A percentile compares a stretch with the other conserved stretches of the same genome.
Conservation (phyloP, 2,113 vertebrate species). For the Nanorana parkeri region DNA sequence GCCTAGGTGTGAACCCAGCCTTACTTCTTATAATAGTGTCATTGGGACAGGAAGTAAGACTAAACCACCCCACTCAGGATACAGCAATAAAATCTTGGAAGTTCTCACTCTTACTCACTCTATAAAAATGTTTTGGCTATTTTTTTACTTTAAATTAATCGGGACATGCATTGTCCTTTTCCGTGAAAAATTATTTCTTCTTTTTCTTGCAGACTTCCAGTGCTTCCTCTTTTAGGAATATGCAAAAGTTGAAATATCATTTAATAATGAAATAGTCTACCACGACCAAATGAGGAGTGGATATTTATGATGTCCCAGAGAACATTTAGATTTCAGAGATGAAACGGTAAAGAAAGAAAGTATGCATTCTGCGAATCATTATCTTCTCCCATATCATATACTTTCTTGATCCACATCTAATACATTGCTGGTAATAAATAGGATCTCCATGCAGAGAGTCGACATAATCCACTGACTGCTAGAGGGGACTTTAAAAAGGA, state of each 20-base stretch:
- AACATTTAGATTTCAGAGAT: not conserved
- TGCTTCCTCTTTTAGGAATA: not conserved
- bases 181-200: not conserved
- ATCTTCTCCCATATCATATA: not conserved
- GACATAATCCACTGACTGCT: not conserved
- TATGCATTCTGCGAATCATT: not conserved
- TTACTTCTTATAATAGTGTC: no score
- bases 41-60: no score
- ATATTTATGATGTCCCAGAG: slow-evolving; percentile 27
- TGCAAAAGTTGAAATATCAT: not conserved
- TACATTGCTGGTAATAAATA: slow-evolving; percentile 13
- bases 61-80: no score
- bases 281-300: not conserved
- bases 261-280: slow-evolving; percentile 24
- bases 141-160: not conserved
- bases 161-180: slow-evolving; percentile 7
- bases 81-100: no score
- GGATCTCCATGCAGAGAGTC: not conserved
- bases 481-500: not conserved
- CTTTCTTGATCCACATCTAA: not conserved
- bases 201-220: not conserved
- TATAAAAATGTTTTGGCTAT: no score
- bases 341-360: not conserved
- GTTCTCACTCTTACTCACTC: no score
- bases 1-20: no score